Evolutionary conservation across 2,113 vertebrate genomes (phyloP).

Genomic region (Xenopus laevis): DNA sequence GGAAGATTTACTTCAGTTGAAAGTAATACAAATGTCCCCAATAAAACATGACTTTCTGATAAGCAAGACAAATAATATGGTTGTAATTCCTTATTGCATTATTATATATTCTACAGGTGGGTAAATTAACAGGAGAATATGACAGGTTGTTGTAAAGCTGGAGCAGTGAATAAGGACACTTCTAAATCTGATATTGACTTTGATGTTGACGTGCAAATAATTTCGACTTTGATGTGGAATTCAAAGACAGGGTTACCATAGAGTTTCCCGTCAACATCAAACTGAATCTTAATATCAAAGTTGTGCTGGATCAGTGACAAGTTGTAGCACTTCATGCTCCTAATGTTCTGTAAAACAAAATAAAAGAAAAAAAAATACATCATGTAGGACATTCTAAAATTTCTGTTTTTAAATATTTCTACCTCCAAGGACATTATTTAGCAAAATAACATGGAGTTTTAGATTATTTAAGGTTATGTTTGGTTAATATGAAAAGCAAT

Average conservation of each 20-base stretch:
- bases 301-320: slow-evolving; percentile 29
- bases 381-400: slow-evolving; percentile 1
- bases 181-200: slow-evolving; percentile 15
- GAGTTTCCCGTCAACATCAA: slow-evolving; percentile 39
- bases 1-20: too few species aligned
- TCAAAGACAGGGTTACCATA: slow-evolving; percentile 31
- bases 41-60: too few species aligned
- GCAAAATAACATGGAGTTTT: too few species aligned
- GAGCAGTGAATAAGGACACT: slow-evolving; percentile 5
- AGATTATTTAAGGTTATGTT: too few species aligned
- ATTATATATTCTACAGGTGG: neutral
- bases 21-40: too few species aligned
- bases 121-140: neutral
- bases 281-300: slow-evolving; percentile 41
- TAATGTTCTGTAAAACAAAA: slow-evolving; percentile 3
- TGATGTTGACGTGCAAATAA: slow-evolving; percentile 44
- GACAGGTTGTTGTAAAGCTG: neutral
- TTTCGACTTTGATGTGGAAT: slow-evolving; percentile 34
- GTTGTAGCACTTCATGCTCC: slow-evolving; percentile 24
- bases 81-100: neutral
- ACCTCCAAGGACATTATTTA: too few species aligned
- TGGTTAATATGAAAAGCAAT: too few species aligned
- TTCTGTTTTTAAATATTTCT: too few species aligned
- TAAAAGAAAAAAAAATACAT: too few species aligned
- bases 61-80: too few species aligned